These are phyloP conservation scores for Philopedon plagiatum DNA, from an alignment of 2,888 invertebrate genomes.

Conservation along the genomic window DNA sequence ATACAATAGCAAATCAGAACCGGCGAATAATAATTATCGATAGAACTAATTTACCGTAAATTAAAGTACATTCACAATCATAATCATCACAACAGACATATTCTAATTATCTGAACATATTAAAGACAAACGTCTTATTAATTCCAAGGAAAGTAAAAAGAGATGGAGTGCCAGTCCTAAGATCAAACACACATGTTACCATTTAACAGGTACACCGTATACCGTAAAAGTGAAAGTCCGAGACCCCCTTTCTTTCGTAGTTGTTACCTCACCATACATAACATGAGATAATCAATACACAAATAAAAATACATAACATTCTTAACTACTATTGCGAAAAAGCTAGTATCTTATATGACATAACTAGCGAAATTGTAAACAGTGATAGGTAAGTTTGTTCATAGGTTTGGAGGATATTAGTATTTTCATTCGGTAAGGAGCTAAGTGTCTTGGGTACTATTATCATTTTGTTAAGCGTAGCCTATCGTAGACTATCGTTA, in stretches of 20 bases:
- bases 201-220: neutral
- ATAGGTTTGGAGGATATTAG: too few species aligned
- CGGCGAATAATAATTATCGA: neutral
- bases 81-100: neutral
- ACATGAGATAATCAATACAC: slow-evolving; percentile 29
- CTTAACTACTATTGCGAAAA: slow-evolving; percentile 36
- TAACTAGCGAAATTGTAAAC: slow-evolving; percentile 21
- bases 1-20: neutral
- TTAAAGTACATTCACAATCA: neutral
- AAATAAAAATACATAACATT: slow-evolving; percentile 32
- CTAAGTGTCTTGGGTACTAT: too few species aligned
- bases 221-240: slow-evolving; percentile 38
- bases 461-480: too few species aligned
- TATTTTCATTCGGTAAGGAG: too few species aligned
- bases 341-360: slow-evolving; percentile 21
- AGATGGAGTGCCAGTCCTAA: neutral
- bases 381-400: neutral
- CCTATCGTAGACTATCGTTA: too few species aligned
- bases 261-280: slow-evolving; percentile 22
- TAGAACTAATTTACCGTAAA: neutral
- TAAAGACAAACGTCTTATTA: neutral
- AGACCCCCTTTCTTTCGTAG: slow-evolving; percentile 36
- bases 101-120: neutral
- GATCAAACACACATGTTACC: neutral
- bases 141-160: neutral